Evolutionary conservation across 2,888 invertebrate genomes (phyloP), one percentile per base, ranked within the genome.

Genomic region (Zeuzera pyrina): DNA sequence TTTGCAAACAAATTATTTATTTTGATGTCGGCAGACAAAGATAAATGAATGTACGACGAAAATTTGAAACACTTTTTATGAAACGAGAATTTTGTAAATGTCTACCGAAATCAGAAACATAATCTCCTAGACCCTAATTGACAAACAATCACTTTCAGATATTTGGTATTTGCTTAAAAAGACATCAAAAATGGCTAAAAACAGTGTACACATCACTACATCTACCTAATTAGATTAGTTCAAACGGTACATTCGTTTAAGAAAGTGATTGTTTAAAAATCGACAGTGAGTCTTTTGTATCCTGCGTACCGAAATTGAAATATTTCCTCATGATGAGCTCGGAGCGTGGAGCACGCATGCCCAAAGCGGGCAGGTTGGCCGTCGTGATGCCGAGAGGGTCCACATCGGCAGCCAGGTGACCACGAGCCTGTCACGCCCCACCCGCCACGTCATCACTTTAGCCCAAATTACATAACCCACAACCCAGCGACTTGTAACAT

Each of bases 341-440:
- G 70, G 81, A 81, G 71, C 62, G 45, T 31, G 71, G 77, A 43
- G 78, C 83, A 50, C 83, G 78, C 77, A 77, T 70, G 69, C 83
- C 83, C 67, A 83, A 67, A 48, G 59, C 60, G 57, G 83, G 83
- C 77, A 87, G 86, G 70, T 87, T 87, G 63, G 88, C 87, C 83
- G 89, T 89, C 79, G 87, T 91, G 85, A 97, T 95, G 86, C 92
- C 93, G 72, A 97, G 89, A 52, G 97, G 97, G 86, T 97, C 97
- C 87, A 97, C 86, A 70, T 92, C 92, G 52, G 96, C 94, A 60
- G 94, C 92, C 85, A 95, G 90, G 87, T 97, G 96, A 67, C 96
- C 97, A 79, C 95, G 91, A 74, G 94, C 91, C 95, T 96, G 87
- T 50, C 65, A 64, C 64, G 61, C 66, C 67, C 62, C 71, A 69